phyloP scores from a whole-genome alignment of 2,797 vertebrate genomes.

The Sebastes iracundus region DNA sequence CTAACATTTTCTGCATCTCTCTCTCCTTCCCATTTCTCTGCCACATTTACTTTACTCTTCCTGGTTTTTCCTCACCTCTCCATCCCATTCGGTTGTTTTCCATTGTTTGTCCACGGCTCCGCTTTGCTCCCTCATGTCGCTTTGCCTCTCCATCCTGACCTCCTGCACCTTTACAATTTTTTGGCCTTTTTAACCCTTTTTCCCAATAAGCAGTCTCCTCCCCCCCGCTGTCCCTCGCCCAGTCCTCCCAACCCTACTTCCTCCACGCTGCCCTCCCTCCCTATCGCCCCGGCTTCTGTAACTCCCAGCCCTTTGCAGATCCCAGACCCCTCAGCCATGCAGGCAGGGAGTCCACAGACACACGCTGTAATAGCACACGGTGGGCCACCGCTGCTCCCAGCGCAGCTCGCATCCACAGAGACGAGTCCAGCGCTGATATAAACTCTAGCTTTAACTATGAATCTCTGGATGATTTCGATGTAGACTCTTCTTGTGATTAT shows the following conservation, averaged over 20 bases:
- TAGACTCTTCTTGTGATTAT: slow-evolving; percentile 40
- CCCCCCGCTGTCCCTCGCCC: slow-evolving; percentile 79
- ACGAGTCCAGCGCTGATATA: slow-evolving; percentile 35
- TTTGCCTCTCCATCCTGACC: slow-evolving; percentile 19
- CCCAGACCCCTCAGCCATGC: slow-evolving; percentile 56
- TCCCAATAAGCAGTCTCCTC: slow-evolving; percentile 77
- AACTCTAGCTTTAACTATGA: slow-evolving; percentile 29
- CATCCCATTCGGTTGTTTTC: slow-evolving; percentile 60
- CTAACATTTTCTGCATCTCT: slow-evolving; percentile 85
- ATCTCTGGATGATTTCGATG: slow-evolving; percentile 34
- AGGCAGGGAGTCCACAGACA: slow-evolving; percentile 50
- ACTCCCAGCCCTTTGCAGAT: slow-evolving; percentile 52
- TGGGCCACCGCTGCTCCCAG: slow-evolving; percentile 12
- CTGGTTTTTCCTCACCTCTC: slow-evolving; percentile 46
- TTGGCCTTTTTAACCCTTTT: slow-evolving; percentile 3
- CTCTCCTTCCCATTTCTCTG: slow-evolving; percentile 81
- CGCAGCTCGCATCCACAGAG: slow-evolving; percentile 30
- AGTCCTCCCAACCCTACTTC: slow-evolving; percentile 79
- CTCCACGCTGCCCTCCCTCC: slow-evolving; percentile 74
- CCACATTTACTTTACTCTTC: slow-evolving; percentile 46
- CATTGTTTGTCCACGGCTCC: slow-evolving; percentile 56
- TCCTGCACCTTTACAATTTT: slow-evolving; percentile 20
- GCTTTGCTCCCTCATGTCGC: slow-evolving; percentile 43
- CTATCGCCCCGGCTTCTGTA: slow-evolving; percentile 66
- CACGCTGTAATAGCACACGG: slow-evolving; percentile 10